phyloP scores from a whole-genome alignment of 2,113 vertebrate species.

The Vicugna pacos region DNA sequence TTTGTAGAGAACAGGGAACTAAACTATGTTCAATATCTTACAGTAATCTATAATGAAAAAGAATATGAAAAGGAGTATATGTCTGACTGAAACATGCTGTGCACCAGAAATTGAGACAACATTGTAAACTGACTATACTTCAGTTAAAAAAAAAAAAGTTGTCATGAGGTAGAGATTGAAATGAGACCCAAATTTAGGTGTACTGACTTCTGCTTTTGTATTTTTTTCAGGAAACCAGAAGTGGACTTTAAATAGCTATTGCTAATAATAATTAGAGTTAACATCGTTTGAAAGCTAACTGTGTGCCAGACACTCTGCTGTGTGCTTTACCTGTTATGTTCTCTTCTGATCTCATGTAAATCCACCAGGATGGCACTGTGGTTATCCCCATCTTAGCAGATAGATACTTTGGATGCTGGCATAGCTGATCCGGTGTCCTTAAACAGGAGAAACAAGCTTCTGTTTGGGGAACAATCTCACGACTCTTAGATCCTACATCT shows the following conservation, averaged over 20 bases:
- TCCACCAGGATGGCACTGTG: neutral
- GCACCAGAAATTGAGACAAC: too few relatives aligned
- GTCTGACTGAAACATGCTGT: too few relatives aligned
- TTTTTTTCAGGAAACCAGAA: slow-evolving; percentile 1
- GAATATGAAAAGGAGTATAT: too few relatives aligned
- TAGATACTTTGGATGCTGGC: neutral
- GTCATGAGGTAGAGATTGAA: neutral
- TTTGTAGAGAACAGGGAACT: too few relatives aligned
- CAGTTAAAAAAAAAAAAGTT: too few relatives aligned
- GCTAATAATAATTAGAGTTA: neutral
- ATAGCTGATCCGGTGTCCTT: neutral
- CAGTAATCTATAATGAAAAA: too few relatives aligned
- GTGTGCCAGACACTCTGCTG: neutral
- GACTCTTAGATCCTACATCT: neutral
- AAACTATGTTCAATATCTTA: too few relatives aligned
- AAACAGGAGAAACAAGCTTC: neutral
- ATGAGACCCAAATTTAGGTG: neutral
- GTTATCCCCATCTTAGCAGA: neutral
- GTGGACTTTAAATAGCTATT: neutral
- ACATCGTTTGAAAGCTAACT: neutral
- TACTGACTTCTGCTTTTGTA: slow-evolving; percentile 2
- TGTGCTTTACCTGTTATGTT: neutral
- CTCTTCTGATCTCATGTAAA: neutral
- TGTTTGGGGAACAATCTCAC: neutral
- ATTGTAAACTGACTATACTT: too few relatives aligned